Percentiles rank a stretch among this genome's conserved stretches.
These are phyloP conservation scores for Scaptomyza parva DNA, from an alignment of 2,888 invertebrate species.

Conservation along the genomic window DNA sequence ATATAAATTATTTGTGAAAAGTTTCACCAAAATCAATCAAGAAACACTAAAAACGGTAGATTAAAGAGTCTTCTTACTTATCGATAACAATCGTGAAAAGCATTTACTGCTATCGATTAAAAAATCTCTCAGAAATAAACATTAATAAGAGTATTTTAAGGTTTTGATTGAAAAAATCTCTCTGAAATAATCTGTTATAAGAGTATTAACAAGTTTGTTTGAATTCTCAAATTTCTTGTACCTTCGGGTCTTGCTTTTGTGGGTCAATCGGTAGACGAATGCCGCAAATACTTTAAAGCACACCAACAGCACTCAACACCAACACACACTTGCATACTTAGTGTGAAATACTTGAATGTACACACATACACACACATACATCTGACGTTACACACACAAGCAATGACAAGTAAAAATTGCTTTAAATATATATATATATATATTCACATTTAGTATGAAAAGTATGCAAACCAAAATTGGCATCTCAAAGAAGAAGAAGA, in stretches of 20 bases:
- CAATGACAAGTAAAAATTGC: conserved; percentile 71
- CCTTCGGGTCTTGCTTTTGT: background rate
- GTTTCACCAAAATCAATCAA: no score
- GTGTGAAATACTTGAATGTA: conserved; percentile 59
- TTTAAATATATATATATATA: conserved; percentile 70
- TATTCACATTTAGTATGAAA: conserved; percentile 66
- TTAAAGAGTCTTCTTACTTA: no score
- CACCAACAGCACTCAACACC: no score
- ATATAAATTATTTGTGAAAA: no score
- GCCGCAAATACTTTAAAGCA: conserved; percentile 19
- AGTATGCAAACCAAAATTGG: conserved; percentile 59
- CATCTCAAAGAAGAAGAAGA: background rate
- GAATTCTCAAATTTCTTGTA: background rate
- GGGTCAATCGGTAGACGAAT: conserved; percentile 39
- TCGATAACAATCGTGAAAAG: no score
- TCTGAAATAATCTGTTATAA: background rate
- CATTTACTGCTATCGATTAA: no score
- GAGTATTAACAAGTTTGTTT: background rate
- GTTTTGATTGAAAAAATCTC: no score
- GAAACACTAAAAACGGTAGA: no score
- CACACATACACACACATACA: conserved; percentile 16
- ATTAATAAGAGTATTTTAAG: no score
- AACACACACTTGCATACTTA: conserved; percentile 8
- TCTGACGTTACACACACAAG: conserved; percentile 38
- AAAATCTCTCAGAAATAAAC: no score